These are phyloP conservation scores for Macroteleia sp. DNA, from an alignment of 2,888 invertebrate species.

Conservation along the genomic window DNA sequence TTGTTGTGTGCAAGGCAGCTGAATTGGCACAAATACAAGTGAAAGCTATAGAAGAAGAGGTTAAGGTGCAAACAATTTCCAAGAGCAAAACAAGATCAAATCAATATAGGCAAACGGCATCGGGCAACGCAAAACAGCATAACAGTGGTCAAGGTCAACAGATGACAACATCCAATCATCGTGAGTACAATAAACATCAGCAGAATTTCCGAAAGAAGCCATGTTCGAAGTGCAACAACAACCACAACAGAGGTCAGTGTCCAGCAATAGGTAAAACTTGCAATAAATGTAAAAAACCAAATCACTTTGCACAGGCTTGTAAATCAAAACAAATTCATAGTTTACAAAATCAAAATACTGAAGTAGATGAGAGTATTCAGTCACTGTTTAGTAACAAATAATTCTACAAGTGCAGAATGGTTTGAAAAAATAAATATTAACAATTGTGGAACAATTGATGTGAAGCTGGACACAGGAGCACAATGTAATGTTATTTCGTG, in stretches of 20 bases:
- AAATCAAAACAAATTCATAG: slow-evolving; percentile 1
- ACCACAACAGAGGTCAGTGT: slow-evolving; percentile 44
- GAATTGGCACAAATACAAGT: slow-evolving; percentile 35
- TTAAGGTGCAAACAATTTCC: slow-evolving; percentile 11
- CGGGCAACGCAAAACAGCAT: slow-evolving; percentile 4
- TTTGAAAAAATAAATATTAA: slow-evolving; percentile 6
- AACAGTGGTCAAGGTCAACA: slow-evolving; percentile 7
- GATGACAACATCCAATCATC: background rate
- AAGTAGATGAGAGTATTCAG: background rate
- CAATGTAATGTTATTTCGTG: slow-evolving; percentile 1
- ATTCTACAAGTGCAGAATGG: slow-evolving; percentile 13
- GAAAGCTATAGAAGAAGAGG: slow-evolving; percentile 7
- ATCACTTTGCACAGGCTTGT: slow-evolving; percentile 59
- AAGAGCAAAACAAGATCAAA: too few species aligned
- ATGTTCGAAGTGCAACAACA: slow-evolving; percentile 44
- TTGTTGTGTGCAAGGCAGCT: slow-evolving; percentile 43
- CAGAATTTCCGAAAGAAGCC: background rate
- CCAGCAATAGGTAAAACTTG: slow-evolving; percentile 58
- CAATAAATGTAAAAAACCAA: slow-evolving; percentile 39
- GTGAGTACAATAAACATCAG: background rate
- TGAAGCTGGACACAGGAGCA: slow-evolving; percentile 1
- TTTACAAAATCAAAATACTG: background rate
- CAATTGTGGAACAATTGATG: slow-evolving; percentile 2
- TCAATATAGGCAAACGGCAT: too few species aligned
- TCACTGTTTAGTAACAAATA: slow-evolving; percentile 9